A percentile compares a stretch with the other conserved stretches of the same genome.
Evolutionary conservation across 2,113 vertebrate species (phyloP).

Genomic region (Bungarus multicinctus): DNA sequence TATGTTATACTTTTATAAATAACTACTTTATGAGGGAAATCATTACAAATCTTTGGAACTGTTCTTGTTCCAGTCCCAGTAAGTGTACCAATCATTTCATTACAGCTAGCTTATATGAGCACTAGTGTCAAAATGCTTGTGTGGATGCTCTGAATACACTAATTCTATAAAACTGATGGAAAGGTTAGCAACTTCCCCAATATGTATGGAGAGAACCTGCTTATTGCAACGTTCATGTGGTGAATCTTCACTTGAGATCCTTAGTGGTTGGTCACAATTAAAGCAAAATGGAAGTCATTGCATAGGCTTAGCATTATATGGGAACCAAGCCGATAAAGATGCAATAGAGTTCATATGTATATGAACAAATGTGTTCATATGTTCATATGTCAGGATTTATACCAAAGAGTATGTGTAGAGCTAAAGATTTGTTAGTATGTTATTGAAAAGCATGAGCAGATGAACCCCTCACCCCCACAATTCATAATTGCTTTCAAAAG

Average conservation of each 20-base stretch:
- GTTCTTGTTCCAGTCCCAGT: neutral
- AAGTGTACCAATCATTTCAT: neutral
- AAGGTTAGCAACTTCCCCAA: neutral
- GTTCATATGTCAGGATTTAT: neutral
- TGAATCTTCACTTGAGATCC: neutral
- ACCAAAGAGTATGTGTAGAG: neutral
- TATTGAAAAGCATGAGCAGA: neutral
- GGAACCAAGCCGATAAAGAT: neutral
- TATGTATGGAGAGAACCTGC: neutral
- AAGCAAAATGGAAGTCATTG: neutral
- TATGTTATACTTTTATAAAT: neutral
- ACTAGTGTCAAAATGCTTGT: neutral
- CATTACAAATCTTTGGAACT: neutral
- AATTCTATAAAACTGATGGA: neutral
- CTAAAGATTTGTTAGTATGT: neutral
- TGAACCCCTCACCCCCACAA: accelerated
- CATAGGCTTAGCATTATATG: neutral
- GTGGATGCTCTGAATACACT: neutral
- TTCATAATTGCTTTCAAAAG: neutral
- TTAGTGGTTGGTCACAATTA: neutral
- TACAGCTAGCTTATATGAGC: neutral
- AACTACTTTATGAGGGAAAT: neutral
- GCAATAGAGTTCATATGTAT: neutral
- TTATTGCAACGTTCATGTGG: neutral
- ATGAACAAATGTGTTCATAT: too few relatives aligned